phyloP scores from a whole-genome alignment of 2,113 vertebrate genomes.

The Thamnaconus septentrionalis region DNA sequence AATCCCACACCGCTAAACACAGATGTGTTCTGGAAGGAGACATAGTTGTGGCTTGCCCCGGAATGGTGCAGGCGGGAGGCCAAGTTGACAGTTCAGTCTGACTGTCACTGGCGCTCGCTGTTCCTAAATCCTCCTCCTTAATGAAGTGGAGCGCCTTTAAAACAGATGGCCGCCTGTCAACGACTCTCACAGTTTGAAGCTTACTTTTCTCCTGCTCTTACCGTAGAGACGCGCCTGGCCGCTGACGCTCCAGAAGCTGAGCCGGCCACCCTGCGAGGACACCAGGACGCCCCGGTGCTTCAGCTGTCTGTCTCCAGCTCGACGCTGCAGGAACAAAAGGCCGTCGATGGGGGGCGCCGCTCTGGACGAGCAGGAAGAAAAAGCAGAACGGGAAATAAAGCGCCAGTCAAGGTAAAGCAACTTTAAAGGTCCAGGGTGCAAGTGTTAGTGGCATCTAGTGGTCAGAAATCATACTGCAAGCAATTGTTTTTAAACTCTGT shows the following conservation, averaged over 20 bases:
- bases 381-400: background rate
- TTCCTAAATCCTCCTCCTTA: constrained; percentile 36
- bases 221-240: constrained; percentile 27
- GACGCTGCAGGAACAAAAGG: constrained; percentile 58
- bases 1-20: constrained; percentile 68
- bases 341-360: constrained; percentile 38
- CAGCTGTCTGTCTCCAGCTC: constrained; percentile 29
- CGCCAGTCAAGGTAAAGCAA: too few relatives aligned
- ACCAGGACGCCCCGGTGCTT: constrained; percentile 34
- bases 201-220: constrained; percentile 12
- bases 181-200: constrained; percentile 3
- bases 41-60: constrained; percentile 64
- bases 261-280: constrained; percentile 49
- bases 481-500: too few relatives aligned
- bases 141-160: constrained; percentile 3
- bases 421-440: too few relatives aligned
- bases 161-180: constrained; percentile 8
- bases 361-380: constrained; percentile 24
- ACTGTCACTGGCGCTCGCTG: background rate
- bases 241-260: constrained; percentile 52
- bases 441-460: too few relatives aligned
- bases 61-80: constrained; percentile 45
- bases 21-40: constrained; percentile 65
- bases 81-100: constrained; percentile 51
- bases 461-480: too few relatives aligned